These are phyloP conservation scores for Scaptomyza hsui DNA, from an alignment of 1,140 invertebrate species.

Conservation along the genomic window DNA sequence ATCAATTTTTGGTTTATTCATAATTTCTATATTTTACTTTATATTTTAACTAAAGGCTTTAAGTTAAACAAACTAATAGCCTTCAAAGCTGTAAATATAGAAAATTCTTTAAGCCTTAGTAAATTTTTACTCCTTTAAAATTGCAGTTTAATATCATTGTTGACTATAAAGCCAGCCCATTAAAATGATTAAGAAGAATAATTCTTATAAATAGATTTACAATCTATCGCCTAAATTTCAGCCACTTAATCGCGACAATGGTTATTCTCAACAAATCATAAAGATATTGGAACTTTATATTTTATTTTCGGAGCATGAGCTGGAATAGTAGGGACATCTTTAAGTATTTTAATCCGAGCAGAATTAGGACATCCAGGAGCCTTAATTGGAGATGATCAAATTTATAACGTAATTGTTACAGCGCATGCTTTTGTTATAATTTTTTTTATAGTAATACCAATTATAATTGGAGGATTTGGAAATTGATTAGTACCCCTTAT, in stretches of 20 bases:
- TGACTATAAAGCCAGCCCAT: conserved; percentile 84
- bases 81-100: conserved; percentile 86
- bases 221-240: conserved; percentile 85
- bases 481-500: too few species aligned
- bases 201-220: conserved; percentile 86
- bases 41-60: conserved; percentile 84
- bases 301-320: conserved; percentile 89
- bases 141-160: conserved; percentile 85
- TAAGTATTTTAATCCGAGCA: conserved; percentile 88
- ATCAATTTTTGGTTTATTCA: conserved; percentile 71
- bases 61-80: conserved; percentile 86
- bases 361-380: conserved; percentile 87
- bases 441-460: too few species aligned
- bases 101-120: conserved; percentile 84
- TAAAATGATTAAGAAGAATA: conserved; percentile 83
- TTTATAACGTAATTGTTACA: conserved; percentile 90
- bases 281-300: conserved; percentile 91
- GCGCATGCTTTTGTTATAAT: conserved; percentile 89
- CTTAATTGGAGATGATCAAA: conserved; percentile 88
- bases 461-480: too few species aligned
- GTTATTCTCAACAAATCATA: conserved; percentile 90
- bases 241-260: conserved; percentile 86
- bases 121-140: conserved; percentile 85
- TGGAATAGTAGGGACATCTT: conserved; percentile 87
- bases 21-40: conserved; percentile 78